phyloP scores from a whole-genome alignment of 1,140 invertebrate species.

The Trypoxylus dichotomus region DNA sequence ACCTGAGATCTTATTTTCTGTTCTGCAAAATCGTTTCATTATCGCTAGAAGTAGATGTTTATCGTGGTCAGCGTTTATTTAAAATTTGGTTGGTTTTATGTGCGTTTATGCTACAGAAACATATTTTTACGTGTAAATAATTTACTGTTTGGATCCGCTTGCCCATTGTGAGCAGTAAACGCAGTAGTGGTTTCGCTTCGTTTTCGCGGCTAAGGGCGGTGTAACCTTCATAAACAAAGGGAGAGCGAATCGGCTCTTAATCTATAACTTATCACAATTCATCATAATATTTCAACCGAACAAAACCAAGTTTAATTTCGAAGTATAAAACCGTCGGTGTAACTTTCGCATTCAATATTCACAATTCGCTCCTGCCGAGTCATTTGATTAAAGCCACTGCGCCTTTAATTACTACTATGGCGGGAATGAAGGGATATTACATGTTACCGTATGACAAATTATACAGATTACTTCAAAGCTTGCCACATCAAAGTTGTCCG shows the following conservation, averaged over 20 bases:
- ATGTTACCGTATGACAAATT: neutral
- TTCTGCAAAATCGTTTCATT: neutral
- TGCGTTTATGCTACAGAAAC: neutral
- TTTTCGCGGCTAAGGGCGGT: neutral
- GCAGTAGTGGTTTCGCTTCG: neutral
- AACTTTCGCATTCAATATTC: neutral
- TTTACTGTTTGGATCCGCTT: neutral
- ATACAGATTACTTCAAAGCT: neutral
- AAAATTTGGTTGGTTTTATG: neutral
- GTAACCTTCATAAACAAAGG: neutral
- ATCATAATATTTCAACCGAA: neutral
- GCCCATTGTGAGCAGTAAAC: neutral
- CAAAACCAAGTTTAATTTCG: neutral
- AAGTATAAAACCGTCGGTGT: neutral
- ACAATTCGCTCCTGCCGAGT: neutral
- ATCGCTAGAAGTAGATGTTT: neutral
- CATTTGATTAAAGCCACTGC: neutral
- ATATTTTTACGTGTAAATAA: neutral
- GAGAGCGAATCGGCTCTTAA: neutral
- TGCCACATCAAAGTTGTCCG: neutral
- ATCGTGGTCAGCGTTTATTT: neutral
- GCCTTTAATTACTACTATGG: neutral
- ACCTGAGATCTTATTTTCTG: neutral
- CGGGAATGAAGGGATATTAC: neutral
- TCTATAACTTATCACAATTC: neutral